Conservation (phyloP, 92 coral and sea anemone species). For the Heliopora coerulea region DNA sequence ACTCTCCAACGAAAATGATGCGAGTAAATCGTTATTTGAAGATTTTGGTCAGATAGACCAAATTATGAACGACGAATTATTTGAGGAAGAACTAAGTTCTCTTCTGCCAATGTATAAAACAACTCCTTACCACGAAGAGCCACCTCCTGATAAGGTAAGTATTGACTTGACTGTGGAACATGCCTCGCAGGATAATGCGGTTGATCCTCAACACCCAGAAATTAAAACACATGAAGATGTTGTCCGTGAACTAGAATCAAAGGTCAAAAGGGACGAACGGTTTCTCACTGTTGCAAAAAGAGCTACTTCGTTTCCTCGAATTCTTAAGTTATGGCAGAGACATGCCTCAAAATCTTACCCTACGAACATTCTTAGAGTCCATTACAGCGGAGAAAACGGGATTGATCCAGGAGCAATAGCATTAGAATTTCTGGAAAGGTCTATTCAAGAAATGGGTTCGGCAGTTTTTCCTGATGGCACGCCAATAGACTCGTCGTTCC, state of each 20-base stretch:
- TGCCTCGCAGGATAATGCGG: too few relatives aligned
- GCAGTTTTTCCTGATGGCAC: slow-evolving; percentile 52
- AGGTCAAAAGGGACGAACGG: slow-evolving; percentile 39
- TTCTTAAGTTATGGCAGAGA: slow-evolving; percentile 58
- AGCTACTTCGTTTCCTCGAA: slow-evolving; percentile 45
- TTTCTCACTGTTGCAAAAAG: slow-evolving; percentile 48
- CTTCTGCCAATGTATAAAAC: too few relatives aligned
- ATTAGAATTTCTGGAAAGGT: slow-evolving; percentile 39
- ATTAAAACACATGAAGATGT: slow-evolving; percentile 57
- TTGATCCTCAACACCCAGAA: too few relatives aligned
- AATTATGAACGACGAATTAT: too few relatives aligned
- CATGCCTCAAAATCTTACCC: slow-evolving; percentile 49
- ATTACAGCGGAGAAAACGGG: slow-evolving; percentile 51
- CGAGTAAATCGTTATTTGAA: too few relatives aligned
- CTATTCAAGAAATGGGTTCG: slow-evolving; percentile 40
- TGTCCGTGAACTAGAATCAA: slow-evolving; percentile 42
- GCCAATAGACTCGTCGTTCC: slow-evolving; percentile 39
- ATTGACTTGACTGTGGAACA: too few relatives aligned
- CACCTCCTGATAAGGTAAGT: too few relatives aligned
- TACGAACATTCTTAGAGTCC: slow-evolving; percentile 34
- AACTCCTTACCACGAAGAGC: too few relatives aligned
- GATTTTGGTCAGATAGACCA: too few relatives aligned
- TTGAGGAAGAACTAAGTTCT: too few relatives aligned
- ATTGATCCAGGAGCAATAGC: slow-evolving; percentile 56
- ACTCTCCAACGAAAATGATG: too few relatives aligned